Base-by-base conservation (phyloP, 2,113 vertebrate species). In the Ramphastos sulfuratus region DNA sequence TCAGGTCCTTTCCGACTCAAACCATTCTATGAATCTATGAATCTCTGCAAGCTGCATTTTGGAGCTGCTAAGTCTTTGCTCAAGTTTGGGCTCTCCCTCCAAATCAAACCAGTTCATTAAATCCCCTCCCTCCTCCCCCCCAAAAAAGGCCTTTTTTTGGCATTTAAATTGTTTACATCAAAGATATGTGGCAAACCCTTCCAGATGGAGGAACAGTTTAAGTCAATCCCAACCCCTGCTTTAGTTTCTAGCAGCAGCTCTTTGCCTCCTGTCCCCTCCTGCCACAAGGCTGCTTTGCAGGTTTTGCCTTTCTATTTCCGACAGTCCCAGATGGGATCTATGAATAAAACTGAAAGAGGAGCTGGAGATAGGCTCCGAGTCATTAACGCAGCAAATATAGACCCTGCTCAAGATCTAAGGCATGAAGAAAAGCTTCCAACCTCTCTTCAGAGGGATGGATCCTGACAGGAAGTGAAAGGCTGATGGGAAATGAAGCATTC, bases 291-390 rank as follows among this genome's bases (percentile, higher is more conserved):
- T 94, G 16, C 95, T 85, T 77, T 87, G 79, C 93, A 94, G 94
- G 93, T 94, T 94, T 74, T 96, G 95, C 85, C 82, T 96, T 96
- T 94, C 95, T 96, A 96, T 96, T 96, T 96, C 91, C 27, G 65
- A 93, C 82, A 70, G 80, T 93, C 93, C 89, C 95, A 96, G 95
- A 96, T 96, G 96, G 92, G 79, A 92, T 94, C 95, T 94, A 95
- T 94, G 92, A 96, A 97, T 96, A 95, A 88, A 96, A 90, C 76
- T 60, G 48, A 50, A 92, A 94, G 90, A 96, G 94, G 93, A 96
- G 88, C 93, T 92, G 64, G 90, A 97, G 96, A 96, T 94, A 94
- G 72, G 81, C 93, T 86, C 82, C 89, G 28, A 96, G 91, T 94
- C 91, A 95, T 96, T 94, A 96, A 74, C 23, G 79, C 76, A 83